Evolutionary conservation across 2,113 vertebrate species (phyloP), one percentile per base, ranked within the genome.

Genomic region (Manacus vitellinus): DNA sequence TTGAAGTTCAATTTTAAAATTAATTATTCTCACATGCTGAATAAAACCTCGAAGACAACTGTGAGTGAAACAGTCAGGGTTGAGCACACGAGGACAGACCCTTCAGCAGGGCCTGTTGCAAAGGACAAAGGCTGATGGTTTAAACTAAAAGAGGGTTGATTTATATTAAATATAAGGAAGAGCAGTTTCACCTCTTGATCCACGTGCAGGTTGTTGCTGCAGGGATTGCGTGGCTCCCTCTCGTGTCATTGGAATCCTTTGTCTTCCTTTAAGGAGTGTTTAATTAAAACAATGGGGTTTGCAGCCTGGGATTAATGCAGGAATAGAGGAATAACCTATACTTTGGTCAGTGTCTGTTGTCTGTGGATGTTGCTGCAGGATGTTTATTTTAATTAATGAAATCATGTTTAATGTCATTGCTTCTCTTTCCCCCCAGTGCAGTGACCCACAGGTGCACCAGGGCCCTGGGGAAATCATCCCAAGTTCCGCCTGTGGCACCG

Each of bases 161-260:
- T 12, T 67, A 44, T 37, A 30, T 67, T 39, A 39, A 39, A 61
- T 39, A 10, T 0, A 75, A 61, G 19, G 61, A 67, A 30, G 56
- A 56, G 56, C 31, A 7, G 9, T 24, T 72, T 31, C 52, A 11
- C 28, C 44, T 3, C 37, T 66, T 30, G 43, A 11, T 35, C 55
- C 9, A 3, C 0, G 0, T 25, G 16, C 16, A 7, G 2, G 3
- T n/a, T 15, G 30, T 27, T 73, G 83, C 31, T 51, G 3, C 15
- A 13, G 54, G 91, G 39, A 3, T 21, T 27, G 47, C 3, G 0
- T 2, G n/a, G 74, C 24, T 71, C 17, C 39, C 7, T 25, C 23
- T 46, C 6, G 0, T 5, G 15, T 3, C 37, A 10, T 39, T 12
- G 14, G 37, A 71, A 23, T 7, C 22, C 23, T 65, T 20, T 47